A percentile compares a stretch with the other conserved stretches of the same genome.
Conservation (phyloP, 1,140 invertebrate genomes). For the Agraylea sexmaculata region DNA sequence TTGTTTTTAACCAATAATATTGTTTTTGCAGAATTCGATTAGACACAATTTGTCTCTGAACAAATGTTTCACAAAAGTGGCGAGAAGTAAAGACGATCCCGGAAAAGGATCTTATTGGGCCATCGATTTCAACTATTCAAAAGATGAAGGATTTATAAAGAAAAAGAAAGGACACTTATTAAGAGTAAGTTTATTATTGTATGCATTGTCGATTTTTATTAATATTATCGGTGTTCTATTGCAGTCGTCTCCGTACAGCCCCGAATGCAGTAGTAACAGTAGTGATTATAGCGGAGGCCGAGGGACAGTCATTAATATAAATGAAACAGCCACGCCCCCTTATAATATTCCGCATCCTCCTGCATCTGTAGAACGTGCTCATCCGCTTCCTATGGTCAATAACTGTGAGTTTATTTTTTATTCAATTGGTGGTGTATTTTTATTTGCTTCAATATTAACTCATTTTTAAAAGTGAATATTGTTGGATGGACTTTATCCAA, state of each 20-base stretch:
- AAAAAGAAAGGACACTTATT: conserved; percentile 27
- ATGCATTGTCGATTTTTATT: conserved; percentile 1
- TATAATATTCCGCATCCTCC: too few relatives aligned
- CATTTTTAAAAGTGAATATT: background rate
- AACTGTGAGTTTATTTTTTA: too few relatives aligned
- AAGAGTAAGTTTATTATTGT: conserved; percentile 23
- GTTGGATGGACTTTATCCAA: too few relatives aligned
- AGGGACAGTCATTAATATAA: too few relatives aligned
- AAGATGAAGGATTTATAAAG: conserved; percentile 79
- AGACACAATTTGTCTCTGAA: conserved; percentile 85
- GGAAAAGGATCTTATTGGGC: conserved; percentile 54
- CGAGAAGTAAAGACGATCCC: conserved; percentile 50
- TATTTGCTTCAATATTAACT: background rate
- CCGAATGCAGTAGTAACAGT: conserved; percentile 38
- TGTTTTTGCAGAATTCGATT: conserved; percentile 73
- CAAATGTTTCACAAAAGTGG: conserved; percentile 67
- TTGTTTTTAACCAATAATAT: conserved; percentile 9
- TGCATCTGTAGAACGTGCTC: too few relatives aligned
- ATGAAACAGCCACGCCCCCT: too few relatives aligned
- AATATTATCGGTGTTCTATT: background rate
- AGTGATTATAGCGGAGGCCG: conserved; percentile 28
- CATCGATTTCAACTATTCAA: conserved; percentile 50
- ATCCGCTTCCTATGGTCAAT: too few relatives aligned
- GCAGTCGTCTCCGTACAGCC: conserved; percentile 33
- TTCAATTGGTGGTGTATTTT: background rate